A percentile compares a stretch with the other conserved stretches of the same genome.
phyloP scores from a whole-genome alignment of 2,888 invertebrate genomes.

The Catocala fraxini region DNA sequence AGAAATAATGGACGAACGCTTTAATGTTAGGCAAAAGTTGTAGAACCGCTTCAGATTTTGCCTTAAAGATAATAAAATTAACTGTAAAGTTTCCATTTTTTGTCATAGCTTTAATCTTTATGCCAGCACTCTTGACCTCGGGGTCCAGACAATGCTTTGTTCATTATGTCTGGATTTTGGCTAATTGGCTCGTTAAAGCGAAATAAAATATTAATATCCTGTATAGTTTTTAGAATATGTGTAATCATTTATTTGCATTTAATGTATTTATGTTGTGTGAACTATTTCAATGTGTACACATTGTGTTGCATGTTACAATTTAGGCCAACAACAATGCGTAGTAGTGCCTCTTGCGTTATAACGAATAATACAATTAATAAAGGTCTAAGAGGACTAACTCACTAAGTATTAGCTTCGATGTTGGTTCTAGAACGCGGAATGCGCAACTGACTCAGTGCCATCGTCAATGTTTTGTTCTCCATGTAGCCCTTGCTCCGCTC shows the following conservation, averaged over 20 bases:
- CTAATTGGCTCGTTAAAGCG: no score
- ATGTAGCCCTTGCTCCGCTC: slow-evolving; percentile 75
- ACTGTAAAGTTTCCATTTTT: no score
- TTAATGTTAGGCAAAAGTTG: no score
- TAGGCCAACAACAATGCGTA: slow-evolving; percentile 5
- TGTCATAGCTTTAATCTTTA: no score
- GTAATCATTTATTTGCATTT: slow-evolving; percentile 2
- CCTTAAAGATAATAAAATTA: no score
- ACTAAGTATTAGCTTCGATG: slow-evolving; percentile 57
- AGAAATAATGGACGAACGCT: no score
- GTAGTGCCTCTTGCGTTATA: background rate
- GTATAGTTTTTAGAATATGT: no score
- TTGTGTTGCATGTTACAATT: slow-evolving; percentile 33
- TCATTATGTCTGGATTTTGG: no score
- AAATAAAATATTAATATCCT: no score
- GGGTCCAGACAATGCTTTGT: no score
- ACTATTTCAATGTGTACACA: slow-evolving; percentile 15
- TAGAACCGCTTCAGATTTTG: no score
- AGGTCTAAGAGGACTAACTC: slow-evolving; percentile 48
- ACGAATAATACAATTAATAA: slow-evolving; percentile 7
- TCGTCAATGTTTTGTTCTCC: slow-evolving; percentile 83
- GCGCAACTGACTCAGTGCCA: slow-evolving; percentile 74
- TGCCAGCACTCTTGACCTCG: no score
- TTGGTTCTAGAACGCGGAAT: slow-evolving; percentile 77
- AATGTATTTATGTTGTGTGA: slow-evolving; percentile 20